Evolutionary conservation across 2,113 vertebrate genomes (phyloP).

Genomic region (Peromyscus leucopus): DNA sequence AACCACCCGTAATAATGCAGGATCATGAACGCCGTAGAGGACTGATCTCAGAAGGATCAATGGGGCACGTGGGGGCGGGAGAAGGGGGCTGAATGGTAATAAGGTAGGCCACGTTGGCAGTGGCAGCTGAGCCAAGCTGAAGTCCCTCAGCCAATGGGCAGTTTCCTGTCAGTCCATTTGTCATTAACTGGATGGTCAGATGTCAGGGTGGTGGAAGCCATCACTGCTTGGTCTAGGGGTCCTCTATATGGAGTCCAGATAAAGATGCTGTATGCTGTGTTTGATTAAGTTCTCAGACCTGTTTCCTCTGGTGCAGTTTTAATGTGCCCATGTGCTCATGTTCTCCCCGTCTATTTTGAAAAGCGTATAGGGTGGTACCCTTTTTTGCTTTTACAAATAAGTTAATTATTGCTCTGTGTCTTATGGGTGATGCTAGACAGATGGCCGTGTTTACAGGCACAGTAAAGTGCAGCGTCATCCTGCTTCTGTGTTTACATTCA

Average conservation of each 20-base stretch:
- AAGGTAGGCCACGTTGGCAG: no score
- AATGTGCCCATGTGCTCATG: neutral
- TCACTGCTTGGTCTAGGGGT: rapidly evolving
- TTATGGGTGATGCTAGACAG: neutral
- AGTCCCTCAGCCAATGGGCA: neutral
- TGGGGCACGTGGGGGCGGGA: neutral
- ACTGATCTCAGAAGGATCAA: neutral
- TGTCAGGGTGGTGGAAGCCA: neutral
- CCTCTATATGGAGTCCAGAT: neutral
- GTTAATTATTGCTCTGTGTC: neutral
- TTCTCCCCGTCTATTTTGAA: neutral
- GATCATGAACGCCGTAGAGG: neutral
- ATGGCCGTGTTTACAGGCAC: neutral
- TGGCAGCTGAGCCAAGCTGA: neutral
- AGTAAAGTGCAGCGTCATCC: neutral
- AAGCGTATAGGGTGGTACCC: neutral
- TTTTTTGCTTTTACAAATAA: neutral
- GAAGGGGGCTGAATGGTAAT: neutral
- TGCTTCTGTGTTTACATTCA: neutral
- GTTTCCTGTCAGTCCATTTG: neutral
- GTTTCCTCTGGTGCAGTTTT: neutral
- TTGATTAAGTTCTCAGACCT: neutral
- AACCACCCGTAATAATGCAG: neutral
- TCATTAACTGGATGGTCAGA: neutral
- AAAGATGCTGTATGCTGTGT: neutral